These are phyloP conservation scores for Acanthoscelides obtectus DNA, from an alignment of 2,888 invertebrate species.

Conservation along the genomic window DNA sequence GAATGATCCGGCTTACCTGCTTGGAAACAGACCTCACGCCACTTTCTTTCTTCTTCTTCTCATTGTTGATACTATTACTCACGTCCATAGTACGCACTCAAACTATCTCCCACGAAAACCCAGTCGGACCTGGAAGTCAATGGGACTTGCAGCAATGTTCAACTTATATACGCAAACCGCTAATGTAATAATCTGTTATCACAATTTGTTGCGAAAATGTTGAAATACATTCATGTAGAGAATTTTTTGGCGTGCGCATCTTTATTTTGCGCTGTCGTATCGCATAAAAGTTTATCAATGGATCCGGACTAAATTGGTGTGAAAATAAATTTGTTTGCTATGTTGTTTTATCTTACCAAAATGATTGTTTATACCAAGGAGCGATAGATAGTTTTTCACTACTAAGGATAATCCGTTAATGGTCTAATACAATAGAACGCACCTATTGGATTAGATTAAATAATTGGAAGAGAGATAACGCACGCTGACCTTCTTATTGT, in stretches of 20 bases:
- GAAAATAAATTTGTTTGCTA: no score
- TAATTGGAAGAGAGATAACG: background rate
- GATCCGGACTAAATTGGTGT: no score
- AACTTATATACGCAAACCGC: background rate
- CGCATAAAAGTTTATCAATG: background rate
- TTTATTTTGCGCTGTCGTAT: background rate
- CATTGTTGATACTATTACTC: background rate
- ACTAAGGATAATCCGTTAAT: background rate
- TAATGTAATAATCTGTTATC: background rate
- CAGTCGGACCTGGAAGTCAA: background rate
- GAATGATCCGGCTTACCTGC: constrained; percentile 4
- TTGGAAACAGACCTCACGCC: constrained; percentile 2
- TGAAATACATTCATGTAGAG: background rate
- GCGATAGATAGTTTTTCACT: background rate
- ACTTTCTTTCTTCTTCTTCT: background rate
- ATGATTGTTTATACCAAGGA: background rate
- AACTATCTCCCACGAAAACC: background rate
- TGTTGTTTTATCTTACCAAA: no score
- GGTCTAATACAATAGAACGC: no score
- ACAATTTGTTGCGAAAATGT: background rate
- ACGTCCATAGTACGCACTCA: background rate
- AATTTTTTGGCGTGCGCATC: background rate
- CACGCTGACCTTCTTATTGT: background rate
- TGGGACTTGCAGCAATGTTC: background rate
- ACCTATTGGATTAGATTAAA: background rate